phyloP scores from a whole-genome alignment of 1,140 invertebrate genomes.

The Trichogramma pretiosum region DNA sequence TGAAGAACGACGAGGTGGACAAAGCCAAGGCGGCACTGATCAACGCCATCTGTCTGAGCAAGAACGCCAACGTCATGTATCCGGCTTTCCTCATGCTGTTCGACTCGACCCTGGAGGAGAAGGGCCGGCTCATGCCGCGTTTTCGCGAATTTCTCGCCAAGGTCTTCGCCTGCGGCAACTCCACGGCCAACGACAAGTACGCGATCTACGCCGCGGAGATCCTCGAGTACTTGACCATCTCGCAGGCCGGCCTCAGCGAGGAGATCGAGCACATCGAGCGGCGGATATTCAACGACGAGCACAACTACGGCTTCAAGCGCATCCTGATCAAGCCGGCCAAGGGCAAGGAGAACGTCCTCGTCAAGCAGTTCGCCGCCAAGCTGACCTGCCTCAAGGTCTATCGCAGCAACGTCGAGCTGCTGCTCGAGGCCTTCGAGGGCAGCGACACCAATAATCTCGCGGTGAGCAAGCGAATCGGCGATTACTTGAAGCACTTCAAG shows the following conservation, averaged over 20 bases:
- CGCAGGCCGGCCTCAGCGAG: background rate
- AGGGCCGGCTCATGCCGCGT: background rate
- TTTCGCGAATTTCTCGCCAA: conserved; percentile 2
- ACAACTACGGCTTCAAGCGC: conserved; percentile 9
- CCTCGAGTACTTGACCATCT: conserved; percentile 4
- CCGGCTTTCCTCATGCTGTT: conserved; percentile 9
- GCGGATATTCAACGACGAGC: conserved; percentile 5
- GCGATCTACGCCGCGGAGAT: background rate
- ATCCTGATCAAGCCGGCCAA: background rate
- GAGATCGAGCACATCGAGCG: conserved; percentile 10
- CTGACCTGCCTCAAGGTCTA: conserved; percentile 8
- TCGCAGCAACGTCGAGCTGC: conserved; percentile 2
- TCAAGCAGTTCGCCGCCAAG: conserved; percentile 10
- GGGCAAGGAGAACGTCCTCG: background rate
- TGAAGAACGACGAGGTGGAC: conserved; percentile 16
- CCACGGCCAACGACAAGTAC: background rate
- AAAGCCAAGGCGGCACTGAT: conserved; percentile 9
- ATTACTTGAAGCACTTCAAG: conserved; percentile 11
- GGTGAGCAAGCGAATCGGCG: background rate
- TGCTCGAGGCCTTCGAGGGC: conserved; percentile 4
- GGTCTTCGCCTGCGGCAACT: background rate
- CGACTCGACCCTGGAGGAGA: conserved; percentile 11
- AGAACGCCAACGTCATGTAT: conserved; percentile 11
- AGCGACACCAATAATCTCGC: conserved; percentile 1
- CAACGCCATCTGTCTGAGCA: conserved; percentile 14